Evolutionary conservation across 1,140 invertebrate genomes (phyloP).

Genomic region (Scaptomyza graminum): DNA sequence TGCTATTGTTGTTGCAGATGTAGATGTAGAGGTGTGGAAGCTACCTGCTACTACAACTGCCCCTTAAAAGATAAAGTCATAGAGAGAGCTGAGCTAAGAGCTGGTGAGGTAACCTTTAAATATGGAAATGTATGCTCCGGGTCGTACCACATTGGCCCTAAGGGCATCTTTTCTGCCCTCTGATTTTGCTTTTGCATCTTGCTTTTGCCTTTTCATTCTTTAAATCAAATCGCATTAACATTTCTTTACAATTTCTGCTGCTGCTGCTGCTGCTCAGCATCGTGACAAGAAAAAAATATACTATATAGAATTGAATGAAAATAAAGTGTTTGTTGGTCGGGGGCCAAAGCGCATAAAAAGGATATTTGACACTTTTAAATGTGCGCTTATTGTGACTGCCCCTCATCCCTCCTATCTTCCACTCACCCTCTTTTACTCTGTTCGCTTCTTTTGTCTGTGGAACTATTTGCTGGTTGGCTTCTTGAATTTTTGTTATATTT

Average conservation of each 20-base stretch:
- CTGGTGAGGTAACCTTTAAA: conserved; percentile 55
- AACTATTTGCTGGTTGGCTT: conserved; percentile 75
- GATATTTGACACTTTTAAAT: conserved; percentile 83
- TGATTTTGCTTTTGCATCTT: conserved; percentile 18
- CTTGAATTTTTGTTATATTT: conserved; percentile 82
- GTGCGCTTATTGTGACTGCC: conserved; percentile 78
- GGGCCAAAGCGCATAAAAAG: conserved; percentile 80
- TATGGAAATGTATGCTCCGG: conserved; percentile 74
- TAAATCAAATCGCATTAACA: conserved; percentile 83
- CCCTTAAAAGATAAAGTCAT: conserved; percentile 76
- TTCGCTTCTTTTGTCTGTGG: conserved; percentile 67
- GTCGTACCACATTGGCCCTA: conserved; percentile 47
- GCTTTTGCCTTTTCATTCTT: conserved; percentile 66
- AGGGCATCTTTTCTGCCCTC: conserved; percentile 31
- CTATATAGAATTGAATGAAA: conserved; percentile 25
- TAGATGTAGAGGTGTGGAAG: background rate
- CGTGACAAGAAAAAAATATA: conserved; percentile 52
- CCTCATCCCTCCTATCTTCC: conserved; percentile 3
- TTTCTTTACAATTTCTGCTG: conserved; percentile 77
- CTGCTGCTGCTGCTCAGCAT: conserved; percentile 52
- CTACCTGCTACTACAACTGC: conserved; percentile 59
- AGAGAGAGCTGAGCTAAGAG: conserved; percentile 52
- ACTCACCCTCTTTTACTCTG: background rate
- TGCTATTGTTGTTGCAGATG: background rate
- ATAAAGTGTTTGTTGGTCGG: conserved; percentile 77